Evolutionary conservation across 1,140 invertebrate species (phyloP), one percentile per base, ranked within the genome.

Genomic region (Parasteatoda tepidariorum): DNA sequence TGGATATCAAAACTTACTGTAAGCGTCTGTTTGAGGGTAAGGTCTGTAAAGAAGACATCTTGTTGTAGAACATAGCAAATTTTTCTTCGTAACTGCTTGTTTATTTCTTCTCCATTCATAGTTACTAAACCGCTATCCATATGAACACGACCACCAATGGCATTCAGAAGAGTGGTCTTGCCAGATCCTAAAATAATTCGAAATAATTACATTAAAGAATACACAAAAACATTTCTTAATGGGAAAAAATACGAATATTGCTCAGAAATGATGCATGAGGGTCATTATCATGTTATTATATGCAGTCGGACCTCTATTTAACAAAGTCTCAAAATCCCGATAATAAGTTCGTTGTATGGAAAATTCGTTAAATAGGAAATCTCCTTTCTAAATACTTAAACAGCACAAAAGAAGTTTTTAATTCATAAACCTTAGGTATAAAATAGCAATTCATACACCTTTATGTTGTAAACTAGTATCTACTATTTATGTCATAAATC

Each of bases 61-160:
- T 96, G 93, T 87, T 96, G 95, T 55, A 95, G 91, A 24, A 96
- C 94, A 88, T 96, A 96, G 85, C 94, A 94, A 75, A 96, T 94
- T 86, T 92, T 92, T 78, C 94, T 89, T 78, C 93, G 92, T 91
- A 93, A 93, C 86, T 93, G 89, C 87, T 95, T 95, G 84, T 92
- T 93, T 30, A 96, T 88, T n/a, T 91, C 90, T 79, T 94, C 92
- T 7, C 93, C 92, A 88, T 95, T 95, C 22, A 95, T 89, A 86
- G 92, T 92, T 85, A 96, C 93, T 84, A 91, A 90, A 55, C 95
- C 95, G 64, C 91, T 90, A 85, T 93, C 87, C 62, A 87, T 76
- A 5, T 92, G 92, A 26, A 93, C 88, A 59, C 94, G 90, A 2
- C 93, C 95, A 76, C 92, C 94, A 79, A 94, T 91, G 85, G 91